phyloP scores from a whole-genome alignment of 2,113 vertebrate genomes.

The Pycnonotus jocosus region DNA sequence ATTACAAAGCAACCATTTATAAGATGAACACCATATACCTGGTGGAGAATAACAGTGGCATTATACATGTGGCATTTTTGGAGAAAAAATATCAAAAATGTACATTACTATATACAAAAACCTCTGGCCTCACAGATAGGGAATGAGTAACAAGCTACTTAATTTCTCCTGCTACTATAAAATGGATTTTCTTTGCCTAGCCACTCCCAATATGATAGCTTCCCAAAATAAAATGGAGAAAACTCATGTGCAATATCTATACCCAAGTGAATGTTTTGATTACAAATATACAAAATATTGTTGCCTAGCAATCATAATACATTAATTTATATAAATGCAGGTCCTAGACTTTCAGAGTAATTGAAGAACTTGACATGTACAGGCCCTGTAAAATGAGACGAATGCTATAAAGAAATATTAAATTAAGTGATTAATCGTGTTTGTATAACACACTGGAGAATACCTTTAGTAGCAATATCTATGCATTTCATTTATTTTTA shows the following conservation, averaged over 20 bases:
- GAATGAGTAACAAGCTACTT: not conserved
- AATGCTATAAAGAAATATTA: not conserved
- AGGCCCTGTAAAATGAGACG: not conserved
- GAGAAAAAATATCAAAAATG: not conserved
- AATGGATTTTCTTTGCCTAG: not conserved
- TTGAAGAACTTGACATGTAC: not conserved
- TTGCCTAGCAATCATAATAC: not conserved
- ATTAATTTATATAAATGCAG: not conserved
- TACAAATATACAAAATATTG: not conserved
- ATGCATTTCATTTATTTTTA: not conserved
- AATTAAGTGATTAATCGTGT: not conserved
- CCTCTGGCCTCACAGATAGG: not conserved
- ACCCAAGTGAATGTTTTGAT: not conserved
- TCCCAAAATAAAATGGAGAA: not conserved
- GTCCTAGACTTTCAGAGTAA: not conserved
- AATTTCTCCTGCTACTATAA: not conserved
- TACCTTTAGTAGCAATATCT: not conserved
- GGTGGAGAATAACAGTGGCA: not conserved
- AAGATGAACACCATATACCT: not conserved
- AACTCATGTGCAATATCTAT: not conserved
- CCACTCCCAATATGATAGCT: not conserved
- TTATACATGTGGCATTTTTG: not conserved
- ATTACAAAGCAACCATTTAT: not conserved
- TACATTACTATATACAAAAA: not conserved
- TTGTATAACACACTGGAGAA: not conserved